A percentile compares a stretch with the other conserved stretches of the same genome.
These are phyloP conservation scores for Pempheris klunzingeri DNA, from an alignment of 2,797 vertebrate species.

Conservation along the genomic window DNA sequence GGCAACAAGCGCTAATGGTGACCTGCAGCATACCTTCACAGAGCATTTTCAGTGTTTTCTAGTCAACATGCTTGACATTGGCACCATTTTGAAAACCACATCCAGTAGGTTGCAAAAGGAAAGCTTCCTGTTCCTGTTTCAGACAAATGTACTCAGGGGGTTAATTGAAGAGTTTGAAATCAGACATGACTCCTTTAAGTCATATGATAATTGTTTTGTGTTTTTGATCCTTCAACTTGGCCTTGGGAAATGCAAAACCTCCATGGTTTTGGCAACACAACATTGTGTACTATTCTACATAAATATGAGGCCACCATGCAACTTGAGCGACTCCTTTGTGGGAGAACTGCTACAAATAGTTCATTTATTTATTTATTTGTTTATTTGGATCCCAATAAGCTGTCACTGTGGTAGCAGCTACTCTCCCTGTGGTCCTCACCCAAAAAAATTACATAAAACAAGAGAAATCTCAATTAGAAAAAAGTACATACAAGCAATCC, in stretches of 20 bases:
- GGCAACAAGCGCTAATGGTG: slow-evolving; percentile 14
- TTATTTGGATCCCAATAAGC: too few species aligned
- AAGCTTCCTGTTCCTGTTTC: too few species aligned
- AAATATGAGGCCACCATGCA: not conserved
- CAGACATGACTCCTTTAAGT: slow-evolving; percentile 62
- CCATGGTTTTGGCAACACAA: too few species aligned
- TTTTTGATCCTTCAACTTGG: slow-evolving; percentile 1
- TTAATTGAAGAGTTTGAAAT: too few species aligned
- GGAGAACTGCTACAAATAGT: too few species aligned
- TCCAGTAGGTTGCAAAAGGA: too few species aligned
- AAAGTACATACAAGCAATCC: slow-evolving; percentile 10
- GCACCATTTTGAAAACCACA: slow-evolving; percentile 7
- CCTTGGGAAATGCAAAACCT: slow-evolving; percentile 12
- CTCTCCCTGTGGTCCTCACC: too few species aligned
- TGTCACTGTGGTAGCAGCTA: too few species aligned
- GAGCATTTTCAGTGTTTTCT: slow-evolving; percentile 17
- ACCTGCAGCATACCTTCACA: slow-evolving; percentile 11
- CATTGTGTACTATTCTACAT: not conserved
- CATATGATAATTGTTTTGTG: not conserved
- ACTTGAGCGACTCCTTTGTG: not conserved
- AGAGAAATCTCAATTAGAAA: too few species aligned
- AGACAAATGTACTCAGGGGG: too few species aligned
- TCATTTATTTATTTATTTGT: too few species aligned
- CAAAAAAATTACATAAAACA: too few species aligned
- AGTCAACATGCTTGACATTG: slow-evolving; percentile 2